Evolutionary conservation across 2,113 vertebrate species (phyloP).

Genomic region (Pangasianodon hypophthalmus): DNA sequence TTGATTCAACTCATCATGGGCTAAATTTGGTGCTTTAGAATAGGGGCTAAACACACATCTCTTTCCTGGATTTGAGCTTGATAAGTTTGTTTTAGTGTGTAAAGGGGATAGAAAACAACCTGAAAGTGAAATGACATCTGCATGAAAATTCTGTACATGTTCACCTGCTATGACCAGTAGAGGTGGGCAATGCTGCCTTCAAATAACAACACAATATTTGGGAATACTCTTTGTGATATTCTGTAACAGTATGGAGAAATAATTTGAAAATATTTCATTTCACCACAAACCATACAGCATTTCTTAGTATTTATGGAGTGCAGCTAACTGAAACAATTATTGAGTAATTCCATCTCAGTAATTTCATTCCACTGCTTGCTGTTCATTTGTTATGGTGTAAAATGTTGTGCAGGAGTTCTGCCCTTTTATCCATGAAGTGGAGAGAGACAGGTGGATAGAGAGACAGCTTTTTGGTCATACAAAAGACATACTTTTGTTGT

Average conservation of each 20-base stretch:
- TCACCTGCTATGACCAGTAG: background rate
- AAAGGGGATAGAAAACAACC: background rate
- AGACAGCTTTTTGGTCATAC: too few relatives aligned
- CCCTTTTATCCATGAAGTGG: background rate
- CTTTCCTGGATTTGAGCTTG: background rate
- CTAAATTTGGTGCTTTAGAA: background rate
- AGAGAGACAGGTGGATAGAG: background rate
- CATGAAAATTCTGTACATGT: background rate
- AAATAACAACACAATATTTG: background rate
- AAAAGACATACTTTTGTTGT: background rate
- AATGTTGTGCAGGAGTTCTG: background rate
- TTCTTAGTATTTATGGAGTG: background rate
- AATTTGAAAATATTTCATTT: background rate
- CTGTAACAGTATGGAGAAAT: background rate
- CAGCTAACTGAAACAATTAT: background rate
- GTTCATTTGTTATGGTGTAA: background rate
- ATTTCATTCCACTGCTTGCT: background rate
- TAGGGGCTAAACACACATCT: too few relatives aligned
- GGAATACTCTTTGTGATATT: background rate
- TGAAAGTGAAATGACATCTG: background rate
- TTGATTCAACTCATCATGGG: background rate
- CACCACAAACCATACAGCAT: background rate
- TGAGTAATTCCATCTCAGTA: background rate
- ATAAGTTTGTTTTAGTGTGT: background rate
- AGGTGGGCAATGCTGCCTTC: background rate